Evolutionary conservation across 2,113 vertebrate species (phyloP).

Genomic region (Rhinoderma darwinii): DNA sequence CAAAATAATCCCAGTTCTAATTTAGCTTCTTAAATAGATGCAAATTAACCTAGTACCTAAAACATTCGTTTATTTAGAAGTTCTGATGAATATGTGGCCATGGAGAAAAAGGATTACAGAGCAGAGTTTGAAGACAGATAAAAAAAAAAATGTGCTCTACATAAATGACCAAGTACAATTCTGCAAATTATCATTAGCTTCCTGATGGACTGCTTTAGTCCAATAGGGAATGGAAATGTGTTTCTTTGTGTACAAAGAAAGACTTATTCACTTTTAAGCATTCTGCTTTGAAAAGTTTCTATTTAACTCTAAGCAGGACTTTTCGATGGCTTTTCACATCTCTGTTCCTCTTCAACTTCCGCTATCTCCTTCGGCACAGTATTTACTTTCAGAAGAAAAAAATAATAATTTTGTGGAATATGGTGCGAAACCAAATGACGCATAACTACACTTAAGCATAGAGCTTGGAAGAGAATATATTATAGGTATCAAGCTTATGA

Average conservation of each 20-base stretch:
- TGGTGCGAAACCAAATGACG: neutral
- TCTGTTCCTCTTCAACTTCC: neutral
- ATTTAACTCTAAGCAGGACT: neutral
- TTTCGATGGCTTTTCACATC: neutral
- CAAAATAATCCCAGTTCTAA: constrained; percentile 58
- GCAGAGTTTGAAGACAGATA: constrained; percentile 38
- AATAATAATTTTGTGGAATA: neutral
- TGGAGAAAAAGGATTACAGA: constrained; percentile 55
- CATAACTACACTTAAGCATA: neutral
- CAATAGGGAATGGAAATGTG: constrained; percentile 38
- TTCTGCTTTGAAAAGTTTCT: constrained; percentile 37
- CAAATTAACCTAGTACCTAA: constrained; percentile 54
- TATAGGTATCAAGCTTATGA: neutral
- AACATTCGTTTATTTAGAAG: constrained; percentile 48
- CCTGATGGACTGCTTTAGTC: constrained; percentile 10
- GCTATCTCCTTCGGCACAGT: neutral
- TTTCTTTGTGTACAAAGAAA: constrained; percentile 30
- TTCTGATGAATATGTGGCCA: constrained; percentile 53
- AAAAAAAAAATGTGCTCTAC: constrained; percentile 18
- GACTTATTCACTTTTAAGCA: neutral
- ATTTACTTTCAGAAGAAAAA: neutral
- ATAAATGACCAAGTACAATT: constrained; percentile 33
- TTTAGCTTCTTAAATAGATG: constrained; percentile 56
- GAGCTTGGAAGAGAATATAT: neutral
- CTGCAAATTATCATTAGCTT: constrained; percentile 41